These are phyloP conservation scores for Dreissena polymorpha DNA, from an alignment of 1,140 invertebrate species.

Conservation along the genomic window DNA sequence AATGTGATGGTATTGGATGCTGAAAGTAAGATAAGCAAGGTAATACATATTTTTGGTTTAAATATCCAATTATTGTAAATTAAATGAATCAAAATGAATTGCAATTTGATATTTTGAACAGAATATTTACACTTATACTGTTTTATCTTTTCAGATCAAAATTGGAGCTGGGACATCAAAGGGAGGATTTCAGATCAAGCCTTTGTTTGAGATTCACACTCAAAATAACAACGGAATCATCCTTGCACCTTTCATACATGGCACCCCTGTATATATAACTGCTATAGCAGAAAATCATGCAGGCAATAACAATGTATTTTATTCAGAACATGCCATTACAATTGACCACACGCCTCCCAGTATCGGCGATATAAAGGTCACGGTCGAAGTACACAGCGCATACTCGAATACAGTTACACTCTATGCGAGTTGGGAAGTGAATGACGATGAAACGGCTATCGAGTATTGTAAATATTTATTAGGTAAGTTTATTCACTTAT, in stretches of 20 bases:
- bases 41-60: background rate
- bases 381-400: background rate
- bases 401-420: background rate
- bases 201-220: slow-evolving; percentile 21
- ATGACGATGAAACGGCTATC: slow-evolving; percentile 49
- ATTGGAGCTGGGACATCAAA: slow-evolving; percentile 52
- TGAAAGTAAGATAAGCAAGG: too few relatives aligned
- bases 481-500: slow-evolving; percentile 27
- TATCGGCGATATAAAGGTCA: slow-evolving; percentile 16
- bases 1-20: too few relatives aligned
- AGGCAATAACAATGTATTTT: slow-evolving; percentile 39
- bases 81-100: background rate
- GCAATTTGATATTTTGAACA: background rate
- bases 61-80: background rate
- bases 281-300: slow-evolving; percentile 54
- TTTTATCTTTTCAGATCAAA: slow-evolving; percentile 18
- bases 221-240: slow-evolving; percentile 20
- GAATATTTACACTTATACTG: too few relatives aligned
- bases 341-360: slow-evolving; percentile 53
- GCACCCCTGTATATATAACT: slow-evolving; percentile 34
- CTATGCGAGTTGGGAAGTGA: slow-evolving; percentile 31
- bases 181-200: slow-evolving; percentile 49
- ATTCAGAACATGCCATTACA: slow-evolving; percentile 15
- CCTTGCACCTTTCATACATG: slow-evolving; percentile 33
- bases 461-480: slow-evolving; percentile 37